Base-by-base conservation (phyloP, 2,888 invertebrate genomes). In the Parnassius orleans region DNA sequence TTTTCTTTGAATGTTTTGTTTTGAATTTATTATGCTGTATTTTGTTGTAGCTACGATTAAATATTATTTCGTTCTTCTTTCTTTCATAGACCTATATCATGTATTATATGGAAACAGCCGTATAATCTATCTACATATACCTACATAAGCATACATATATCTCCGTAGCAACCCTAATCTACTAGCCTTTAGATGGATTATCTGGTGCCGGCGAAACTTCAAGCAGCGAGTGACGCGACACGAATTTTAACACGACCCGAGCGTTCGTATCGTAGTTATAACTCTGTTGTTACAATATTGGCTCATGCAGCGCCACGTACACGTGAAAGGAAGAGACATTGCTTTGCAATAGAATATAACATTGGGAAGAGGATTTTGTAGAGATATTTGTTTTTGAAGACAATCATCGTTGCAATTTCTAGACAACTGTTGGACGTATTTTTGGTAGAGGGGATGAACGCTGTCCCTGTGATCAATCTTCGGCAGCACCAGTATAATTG, bases 131-230 rank as follows among this genome's bases (percentile, higher is more conserved):
- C 33, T 33, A 7, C 33, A 33, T 33, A 33, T 33, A 33, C 33
- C 33, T 33, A 5, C 33, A 33, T 33, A 33, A 5, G 33, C 5
- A 33, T 33, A 3, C 5, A 33, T 33, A 33, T 33, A 33, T 33
- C 5, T 48, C 50, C 52, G 48, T 44, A 43, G 53, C 54, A 14
- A 57, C 62, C 11, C 41, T 61, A 61, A 61, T 57, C 61, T 19
- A 57, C 58, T 57, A 53, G 48, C 47, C 53, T 63, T 53, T 58
- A 63, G 62, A 63, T 63, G 54, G 62, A 63, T 63, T 54, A 57
- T 58, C 58, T 44, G 54, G 50, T 57, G 62, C 51, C 62, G 62
- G 62, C 54, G 50, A 63, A 61, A 58, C 58, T 58, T 63, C 57
- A 63, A 63, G 62, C 61, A 52, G 47, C 48, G 48, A 12, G 33